These are phyloP conservation scores for Aphelocoma californica DNA, from an alignment of 2,797 vertebrate species.

Conservation along the genomic window DNA sequence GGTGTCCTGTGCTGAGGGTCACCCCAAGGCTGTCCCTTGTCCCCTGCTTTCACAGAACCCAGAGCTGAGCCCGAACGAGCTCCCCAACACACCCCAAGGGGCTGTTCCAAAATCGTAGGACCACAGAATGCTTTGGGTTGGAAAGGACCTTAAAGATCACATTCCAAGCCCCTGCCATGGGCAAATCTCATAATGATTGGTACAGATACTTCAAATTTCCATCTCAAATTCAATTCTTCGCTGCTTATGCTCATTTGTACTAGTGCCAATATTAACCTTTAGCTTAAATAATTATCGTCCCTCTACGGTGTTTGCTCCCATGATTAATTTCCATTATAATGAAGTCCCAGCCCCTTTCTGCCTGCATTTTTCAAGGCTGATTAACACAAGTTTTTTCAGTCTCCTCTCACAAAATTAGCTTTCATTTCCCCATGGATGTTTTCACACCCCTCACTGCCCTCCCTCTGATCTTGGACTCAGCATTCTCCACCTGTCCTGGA, in stretches of 20 bases:
- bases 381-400: background rate
- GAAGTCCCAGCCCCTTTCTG: background rate
- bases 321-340: background rate
- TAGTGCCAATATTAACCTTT: background rate
- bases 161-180: background rate
- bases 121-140: background rate
- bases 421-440: background rate
- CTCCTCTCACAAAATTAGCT: background rate
- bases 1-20: background rate
- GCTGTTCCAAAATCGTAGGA: background rate
- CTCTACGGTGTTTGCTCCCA: background rate
- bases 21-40: background rate
- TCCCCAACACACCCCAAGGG: background rate
- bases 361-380: background rate
- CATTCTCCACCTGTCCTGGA: background rate
- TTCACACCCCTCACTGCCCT: background rate
- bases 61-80: accelerated
- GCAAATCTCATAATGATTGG: background rate
- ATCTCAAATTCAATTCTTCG: background rate
- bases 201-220: background rate
- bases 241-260: background rate
- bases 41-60: background rate
- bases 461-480: background rate
- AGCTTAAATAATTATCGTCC: constrained; percentile 3
- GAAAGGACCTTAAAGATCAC: background rate